A percentile compares a stretch with the other conserved stretches of the same genome.
phyloP scores from a whole-genome alignment of 2,797 vertebrate species.

The Xenentodon cancila region DNA sequence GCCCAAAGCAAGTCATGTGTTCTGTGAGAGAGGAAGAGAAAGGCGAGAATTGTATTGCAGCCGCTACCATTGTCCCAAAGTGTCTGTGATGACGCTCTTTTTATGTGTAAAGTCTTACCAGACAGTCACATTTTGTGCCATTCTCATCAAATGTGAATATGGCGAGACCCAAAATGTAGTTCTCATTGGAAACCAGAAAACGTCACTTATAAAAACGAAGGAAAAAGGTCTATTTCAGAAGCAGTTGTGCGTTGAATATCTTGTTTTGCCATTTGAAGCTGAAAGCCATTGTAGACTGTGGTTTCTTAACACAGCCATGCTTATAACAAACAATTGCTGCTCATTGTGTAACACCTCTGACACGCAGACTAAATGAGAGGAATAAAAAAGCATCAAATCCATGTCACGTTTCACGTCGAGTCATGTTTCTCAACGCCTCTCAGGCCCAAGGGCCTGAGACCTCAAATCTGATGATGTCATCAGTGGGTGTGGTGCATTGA shows the following conservation, averaged over 20 bases:
- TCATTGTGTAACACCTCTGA: neutral
- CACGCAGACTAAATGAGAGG: neutral
- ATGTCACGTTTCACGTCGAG: no score
- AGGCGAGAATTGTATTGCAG: conserved; percentile 28
- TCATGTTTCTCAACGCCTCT: no score
- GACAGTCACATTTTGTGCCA: no score
- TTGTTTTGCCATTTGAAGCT: neutral
- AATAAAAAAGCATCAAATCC: neutral
- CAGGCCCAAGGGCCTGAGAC: neutral
- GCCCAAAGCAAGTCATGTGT: conserved; percentile 75
- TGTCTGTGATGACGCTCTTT: conserved; percentile 11
- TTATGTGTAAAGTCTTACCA: neutral
- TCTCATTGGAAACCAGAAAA: no score
- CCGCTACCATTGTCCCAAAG: conserved; percentile 7
- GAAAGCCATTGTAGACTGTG: neutral
- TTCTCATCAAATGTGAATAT: no score
- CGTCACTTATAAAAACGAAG: no score
- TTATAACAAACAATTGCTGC: neutral
- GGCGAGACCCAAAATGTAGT: no score
- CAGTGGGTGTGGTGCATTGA: neutral
- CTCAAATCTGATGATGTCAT: neutral
- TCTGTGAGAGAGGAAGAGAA: conserved; percentile 16
- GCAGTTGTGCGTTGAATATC: neutral
- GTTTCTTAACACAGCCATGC: neutral
- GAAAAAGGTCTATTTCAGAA: no score